Base-by-base conservation (phyloP, 2,797 vertebrate species). In the Diceros bicornis region DNA sequence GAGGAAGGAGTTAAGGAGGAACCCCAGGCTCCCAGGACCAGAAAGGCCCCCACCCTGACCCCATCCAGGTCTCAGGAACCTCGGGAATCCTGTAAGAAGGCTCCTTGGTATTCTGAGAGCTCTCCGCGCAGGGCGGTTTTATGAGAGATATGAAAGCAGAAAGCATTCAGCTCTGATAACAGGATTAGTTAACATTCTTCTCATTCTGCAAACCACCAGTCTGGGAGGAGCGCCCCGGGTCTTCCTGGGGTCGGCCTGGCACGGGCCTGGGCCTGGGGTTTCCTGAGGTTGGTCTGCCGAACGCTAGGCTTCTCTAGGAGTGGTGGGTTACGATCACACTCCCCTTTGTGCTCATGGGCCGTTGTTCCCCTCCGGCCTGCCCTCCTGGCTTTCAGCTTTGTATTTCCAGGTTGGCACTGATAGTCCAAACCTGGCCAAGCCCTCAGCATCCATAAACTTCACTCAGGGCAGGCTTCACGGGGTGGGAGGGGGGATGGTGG, bases 171-270 rank as follows among this genome's bases (percentile, higher is more conserved):
- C 82, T 97, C 97, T 89, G 95, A 93, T 97, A 97, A 96, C 94
- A 96, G 47, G 78, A 66, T 84, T 95, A 94, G 86, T 94, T 88
- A 79, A 74, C 95, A 96, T 97, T 97, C 97, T 78, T 97, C 74
- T 86, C 85, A 61, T 97, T 96, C 97, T 95, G 47, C 84, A 89
- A 75, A 71, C 71, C 37, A 25, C 25, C 25, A 2, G 20, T 71
- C 50, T 4, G 50, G 69, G 68, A 37, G 18, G 72, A 55, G 59
- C 9, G 27, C 64, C 16, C 66, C 61, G 29, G 9, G 4, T 25
- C 81, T 79, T 4, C 3, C 64, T 27, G 81, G 50, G 61, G 41
- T 25, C 12, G 47, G 62, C 13, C 16, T 2, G 4, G 87, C 21
- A 25, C 50, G 2, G 20, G 9, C 34, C 12, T 1, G 20, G 21